phyloP scores from a whole-genome alignment of 2,113 vertebrate species.

The rat (Rattus norvegicus) region GRCr8 NC_086020.1:16051501-16052000 shows the following conservation, averaged over 20 bases:
- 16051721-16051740: conserved; percentile 73
- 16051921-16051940: conserved; percentile 79
- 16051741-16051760: conserved; percentile 73
- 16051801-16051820: conserved; percentile 77
- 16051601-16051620: conserved; percentile 18
- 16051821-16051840: conserved; percentile 76
- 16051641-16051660: conserved; percentile 47
- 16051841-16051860: conserved; percentile 61
- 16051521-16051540: conserved; percentile 52
- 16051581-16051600: background rate
- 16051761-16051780: conserved; percentile 58
- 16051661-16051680: conserved; percentile 56
- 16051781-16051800: conserved; percentile 70
- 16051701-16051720: conserved; percentile 71
- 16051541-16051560: too few species aligned
- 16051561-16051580: too few species aligned
- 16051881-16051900: conserved; percentile 74
- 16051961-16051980: conserved; percentile 81
- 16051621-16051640: conserved; percentile 39
- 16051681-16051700: conserved; percentile 43
- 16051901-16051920: conserved; percentile 80
- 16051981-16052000: conserved; percentile 80
- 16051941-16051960: conserved; percentile 75
- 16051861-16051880: conserved; percentile 76
- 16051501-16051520: conserved; percentile 1